A percentile compares a stretch with the other conserved stretches of the same genome.
These are phyloP conservation scores for Chrysina gloriosa DNA, from an alignment of 2,888 invertebrate species.

Conservation along the genomic window DNA sequence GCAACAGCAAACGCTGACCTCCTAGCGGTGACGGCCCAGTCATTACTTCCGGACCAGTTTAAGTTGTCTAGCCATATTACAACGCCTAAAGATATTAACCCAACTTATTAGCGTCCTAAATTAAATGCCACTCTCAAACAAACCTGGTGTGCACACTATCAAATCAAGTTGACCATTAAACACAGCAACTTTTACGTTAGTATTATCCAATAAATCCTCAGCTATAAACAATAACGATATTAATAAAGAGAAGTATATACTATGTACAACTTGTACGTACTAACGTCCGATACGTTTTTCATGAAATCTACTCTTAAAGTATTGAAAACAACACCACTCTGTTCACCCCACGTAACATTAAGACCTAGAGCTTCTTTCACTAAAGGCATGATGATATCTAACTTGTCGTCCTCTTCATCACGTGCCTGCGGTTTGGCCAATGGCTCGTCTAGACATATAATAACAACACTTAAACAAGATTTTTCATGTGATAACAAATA, in stretches of 20 bases:
- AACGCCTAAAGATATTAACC: slow-evolving; percentile 48
- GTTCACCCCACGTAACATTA: slow-evolving; percentile 76
- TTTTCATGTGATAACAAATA: background rate
- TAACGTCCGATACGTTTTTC: slow-evolving; percentile 78
- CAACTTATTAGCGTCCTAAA: background rate
- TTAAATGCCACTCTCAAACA: slow-evolving; percentile 49
- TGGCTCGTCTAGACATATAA: slow-evolving; percentile 6
- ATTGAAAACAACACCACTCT: slow-evolving; percentile 71
- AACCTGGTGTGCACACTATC: slow-evolving; percentile 85
- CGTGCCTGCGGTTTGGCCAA: slow-evolving; percentile 38
- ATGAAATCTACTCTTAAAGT: slow-evolving; percentile 78
- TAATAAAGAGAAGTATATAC: background rate
- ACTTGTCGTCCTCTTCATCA: slow-evolving; percentile 58
- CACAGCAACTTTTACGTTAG: slow-evolving; percentile 72
- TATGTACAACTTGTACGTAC: slow-evolving; percentile 62
- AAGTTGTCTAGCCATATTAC: slow-evolving; percentile 77
- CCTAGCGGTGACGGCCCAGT: slow-evolving; percentile 69
- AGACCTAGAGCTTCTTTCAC: slow-evolving; percentile 76
- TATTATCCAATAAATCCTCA: background rate
- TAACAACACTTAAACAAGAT: background rate
- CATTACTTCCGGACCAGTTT: slow-evolving; percentile 71
- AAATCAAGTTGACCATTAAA: slow-evolving; percentile 85
- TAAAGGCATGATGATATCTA: slow-evolving; percentile 74
- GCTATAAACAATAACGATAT: background rate
- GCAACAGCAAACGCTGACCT: slow-evolving; percentile 72